A percentile compares a stretch with the other conserved stretches of the same genome.
Evolutionary conservation across 2,888 invertebrate genomes (phyloP).

Genomic region (Capitulum mitella): DNA sequence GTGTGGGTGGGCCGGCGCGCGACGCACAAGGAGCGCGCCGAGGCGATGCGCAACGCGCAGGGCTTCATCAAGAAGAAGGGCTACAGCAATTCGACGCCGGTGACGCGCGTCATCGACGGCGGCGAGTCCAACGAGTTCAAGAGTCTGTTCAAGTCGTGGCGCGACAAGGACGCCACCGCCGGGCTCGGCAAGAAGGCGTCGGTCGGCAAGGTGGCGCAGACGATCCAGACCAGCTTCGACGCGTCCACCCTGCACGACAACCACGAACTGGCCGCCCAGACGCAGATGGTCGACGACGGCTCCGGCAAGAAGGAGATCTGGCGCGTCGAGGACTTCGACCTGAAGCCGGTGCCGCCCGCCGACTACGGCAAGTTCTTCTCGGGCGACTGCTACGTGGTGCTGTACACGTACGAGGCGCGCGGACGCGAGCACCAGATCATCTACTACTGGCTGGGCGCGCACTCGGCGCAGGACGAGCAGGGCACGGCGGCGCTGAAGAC

Average conservation of each 20-base stretch:
- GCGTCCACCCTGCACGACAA: constrained; percentile 61
- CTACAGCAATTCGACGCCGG: constrained; percentile 63
- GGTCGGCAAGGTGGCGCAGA: constrained; percentile 42
- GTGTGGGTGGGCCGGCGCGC: constrained; percentile 80
- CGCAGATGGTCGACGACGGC: constrained; percentile 73
- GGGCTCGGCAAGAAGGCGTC: constrained; percentile 41
- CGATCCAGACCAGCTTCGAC: constrained; percentile 67
- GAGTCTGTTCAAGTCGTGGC: constrained; percentile 68
- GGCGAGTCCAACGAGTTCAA: constrained; percentile 80
- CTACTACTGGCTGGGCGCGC: constrained; percentile 74
- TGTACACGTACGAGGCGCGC: constrained; percentile 66
- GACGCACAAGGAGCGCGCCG: constrained; percentile 63
- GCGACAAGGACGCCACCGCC: constrained; percentile 44
- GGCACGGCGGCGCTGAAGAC: constrained; percentile 56
- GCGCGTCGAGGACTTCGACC: constrained; percentile 56
- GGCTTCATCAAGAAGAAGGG: constrained; percentile 77
- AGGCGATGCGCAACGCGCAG: constrained; percentile 80
- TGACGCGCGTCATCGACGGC: constrained; percentile 68
- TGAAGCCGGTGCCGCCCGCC: constrained; percentile 58
- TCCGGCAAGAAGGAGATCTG: constrained; percentile 66
- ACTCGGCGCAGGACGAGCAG: constrained; percentile 66
- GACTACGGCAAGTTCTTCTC: constrained; percentile 67
- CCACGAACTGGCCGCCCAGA: not conserved
- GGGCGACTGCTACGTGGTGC: constrained; percentile 72
- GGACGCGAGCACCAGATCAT: constrained; percentile 56